Evolutionary conservation across 2,797 vertebrate genomes (phyloP), one percentile per base, ranked within the genome.

Genomic region (Lepilemur septentrionalis): DNA sequence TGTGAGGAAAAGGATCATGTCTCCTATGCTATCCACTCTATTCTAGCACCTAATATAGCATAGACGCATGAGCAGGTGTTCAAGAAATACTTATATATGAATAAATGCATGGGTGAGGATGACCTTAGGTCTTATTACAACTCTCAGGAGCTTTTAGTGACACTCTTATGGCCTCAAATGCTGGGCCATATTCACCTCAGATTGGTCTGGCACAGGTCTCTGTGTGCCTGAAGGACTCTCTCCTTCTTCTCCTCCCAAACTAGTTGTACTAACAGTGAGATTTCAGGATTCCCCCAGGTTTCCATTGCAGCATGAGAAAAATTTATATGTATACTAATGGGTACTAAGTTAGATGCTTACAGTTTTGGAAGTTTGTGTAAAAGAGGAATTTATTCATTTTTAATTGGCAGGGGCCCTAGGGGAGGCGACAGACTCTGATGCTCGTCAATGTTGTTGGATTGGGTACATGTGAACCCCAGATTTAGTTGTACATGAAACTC

Each of bases 1-100:
- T n/a, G 0, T 41, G 9, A n/a, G 3, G 25, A 23, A 59, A 43
- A 55, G 12, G 14, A 43, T 41, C 1, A 55, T 1, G 1, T 75
- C 17, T 81, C 35, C 55, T 46, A 10, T 11, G 2, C 28, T 46
- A 32, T 8, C 25, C 46, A 20, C 7, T 57, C 28, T 69, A 17
- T 2, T 0, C 22, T 22, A 94, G n/a, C 18, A 38, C 20, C n/a
- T 17, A 57, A 1, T 17, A 8, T 4, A 48, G 5, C 2, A 28
- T 8, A 70, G 9, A 63, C 5, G 41, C 12, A 25, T 8, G 52
- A 67, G 30, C 32, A 57, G 14, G 3, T 9, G 9, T 8, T 59
- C 72, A 48, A 43, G 48, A 95, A 86, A 48, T 41, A 57, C 5
- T 59, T 94, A 18, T n/a, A 20, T 35, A 35, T 61, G 9, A 43